phyloP scores from a whole-genome alignment of 2,888 invertebrate genomes.

The Liposcelis brunnea region DNA sequence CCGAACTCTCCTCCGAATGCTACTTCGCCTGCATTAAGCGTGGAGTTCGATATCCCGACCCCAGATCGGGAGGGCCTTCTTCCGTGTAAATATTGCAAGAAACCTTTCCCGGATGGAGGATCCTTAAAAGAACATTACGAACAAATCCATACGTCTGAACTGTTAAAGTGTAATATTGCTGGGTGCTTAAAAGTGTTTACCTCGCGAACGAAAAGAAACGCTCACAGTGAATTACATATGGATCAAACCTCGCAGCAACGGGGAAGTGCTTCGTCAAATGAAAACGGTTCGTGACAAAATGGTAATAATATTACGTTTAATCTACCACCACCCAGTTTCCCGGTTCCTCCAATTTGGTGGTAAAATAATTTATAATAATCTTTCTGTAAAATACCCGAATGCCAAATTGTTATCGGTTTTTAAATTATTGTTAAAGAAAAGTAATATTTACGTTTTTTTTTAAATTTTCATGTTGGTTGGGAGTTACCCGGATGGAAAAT shows the following conservation, averaged over 20 bases:
- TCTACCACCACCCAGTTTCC: not conserved
- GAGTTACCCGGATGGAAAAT: no score
- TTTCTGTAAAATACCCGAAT: no score
- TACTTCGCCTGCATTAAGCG: slow-evolving; percentile 21
- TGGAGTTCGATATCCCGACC: slow-evolving; percentile 48
- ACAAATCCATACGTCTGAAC: slow-evolving; percentile 44
- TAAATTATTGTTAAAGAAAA: no score
- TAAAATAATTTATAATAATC: not conserved
- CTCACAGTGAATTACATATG: slow-evolving; percentile 40
- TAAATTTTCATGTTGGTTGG: no score
- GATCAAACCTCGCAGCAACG: not conserved
- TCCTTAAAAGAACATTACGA: slow-evolving; percentile 57
- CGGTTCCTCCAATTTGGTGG: slow-evolving; percentile 4
- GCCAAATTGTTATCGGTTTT: no score
- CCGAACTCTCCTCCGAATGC: slow-evolving; percentile 13
- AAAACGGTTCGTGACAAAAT: slow-evolving; percentile 7
- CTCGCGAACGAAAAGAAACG: slow-evolving; percentile 57
- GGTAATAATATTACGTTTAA: no score
- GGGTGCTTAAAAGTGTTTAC: slow-evolving; percentile 65
- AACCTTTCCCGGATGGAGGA: slow-evolving; percentile 40
- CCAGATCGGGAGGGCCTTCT: slow-evolving; percentile 47
- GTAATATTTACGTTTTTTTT: no score
- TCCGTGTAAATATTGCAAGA: slow-evolving; percentile 52
- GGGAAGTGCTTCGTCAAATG: slow-evolving; percentile 3
- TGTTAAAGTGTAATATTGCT: slow-evolving; percentile 55